Evolutionary conservation across 1,140 invertebrate genomes (phyloP).

Genomic region (Portunus trituberculatus): DNA sequence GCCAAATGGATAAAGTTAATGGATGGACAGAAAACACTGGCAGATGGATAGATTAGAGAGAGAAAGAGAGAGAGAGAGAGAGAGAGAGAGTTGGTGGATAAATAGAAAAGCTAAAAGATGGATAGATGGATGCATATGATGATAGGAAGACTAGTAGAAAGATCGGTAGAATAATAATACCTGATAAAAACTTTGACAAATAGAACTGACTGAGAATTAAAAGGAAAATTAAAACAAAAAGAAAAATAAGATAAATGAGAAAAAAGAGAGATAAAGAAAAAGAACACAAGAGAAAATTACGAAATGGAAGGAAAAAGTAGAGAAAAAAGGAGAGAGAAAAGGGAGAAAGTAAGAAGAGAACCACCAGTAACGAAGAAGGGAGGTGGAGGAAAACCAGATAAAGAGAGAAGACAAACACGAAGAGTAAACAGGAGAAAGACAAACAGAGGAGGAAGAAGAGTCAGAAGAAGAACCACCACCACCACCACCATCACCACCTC

Average conservation of each 20-base stretch:
- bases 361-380: not conserved
- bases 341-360: slow-evolving; percentile 21
- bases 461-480: not conserved
- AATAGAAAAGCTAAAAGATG: too few relatives aligned
- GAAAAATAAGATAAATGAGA: not conserved
- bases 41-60: too few relatives aligned
- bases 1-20: not conserved
- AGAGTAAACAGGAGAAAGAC: not conserved
- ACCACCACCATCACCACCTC: too few relatives aligned
- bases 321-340: slow-evolving; percentile 38
- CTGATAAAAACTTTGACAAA: too few relatives aligned
- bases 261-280: not conserved
- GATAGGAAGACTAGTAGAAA: not conserved
- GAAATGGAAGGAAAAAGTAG: not conserved
- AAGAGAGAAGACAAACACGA: not conserved
- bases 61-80: not conserved
- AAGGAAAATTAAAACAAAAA: not conserved
- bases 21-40: not conserved
- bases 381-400: slow-evolving; percentile 32
- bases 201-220: not conserved
- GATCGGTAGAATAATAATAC: not conserved
- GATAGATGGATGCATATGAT: not conserved
- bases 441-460: not conserved
- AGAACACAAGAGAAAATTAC: not conserved
- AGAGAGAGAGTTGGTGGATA: too few relatives aligned